Evolutionary conservation across 1,140 invertebrate genomes (phyloP).

Genomic region (Epicauta chinensis): DNA sequence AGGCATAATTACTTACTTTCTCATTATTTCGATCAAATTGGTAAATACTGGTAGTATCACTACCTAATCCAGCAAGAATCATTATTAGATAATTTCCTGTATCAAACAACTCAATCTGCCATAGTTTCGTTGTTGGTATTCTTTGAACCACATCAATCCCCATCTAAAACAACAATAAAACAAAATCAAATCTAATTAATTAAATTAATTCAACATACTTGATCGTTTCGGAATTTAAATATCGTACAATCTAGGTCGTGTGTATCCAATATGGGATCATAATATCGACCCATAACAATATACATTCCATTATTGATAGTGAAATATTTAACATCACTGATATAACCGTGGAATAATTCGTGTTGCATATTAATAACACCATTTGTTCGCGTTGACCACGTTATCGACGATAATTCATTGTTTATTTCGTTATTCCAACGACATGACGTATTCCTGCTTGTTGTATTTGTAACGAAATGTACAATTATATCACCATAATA

Average conservation of each 20-base stretch:
- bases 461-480: conserved; percentile 32
- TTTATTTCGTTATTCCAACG: not conserved
- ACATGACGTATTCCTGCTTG: conserved; percentile 29
- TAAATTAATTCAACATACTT: conserved; percentile 12
- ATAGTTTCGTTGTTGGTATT: conserved; percentile 24
- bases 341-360: conserved; percentile 27
- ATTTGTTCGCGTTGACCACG: conserved; percentile 21
- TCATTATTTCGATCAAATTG: conserved; percentile 27
- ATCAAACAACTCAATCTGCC: conserved; percentile 25
- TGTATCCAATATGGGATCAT: conserved; percentile 25
- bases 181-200: not conserved
- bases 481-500: conserved; percentile 28
- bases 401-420: conserved; percentile 20
- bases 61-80: conserved; percentile 18
- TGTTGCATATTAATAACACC: too few relatives aligned
- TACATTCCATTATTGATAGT: conserved; percentile 24
- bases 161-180: conserved; percentile 19
- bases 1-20: conserved; percentile 21
- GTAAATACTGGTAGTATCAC: conserved; percentile 26
- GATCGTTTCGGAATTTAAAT: conserved; percentile 26
- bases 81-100: conserved; percentile 32
- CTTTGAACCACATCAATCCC: conserved; percentile 26
- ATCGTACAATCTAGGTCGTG: conserved; percentile 28
- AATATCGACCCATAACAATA: conserved; percentile 29
- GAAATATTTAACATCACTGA: conserved; percentile 37